Evolutionary conservation across 1,140 invertebrate species (phyloP), one percentile per base, ranked within the genome.

Genomic region (Trissolcus basalis): DNA sequence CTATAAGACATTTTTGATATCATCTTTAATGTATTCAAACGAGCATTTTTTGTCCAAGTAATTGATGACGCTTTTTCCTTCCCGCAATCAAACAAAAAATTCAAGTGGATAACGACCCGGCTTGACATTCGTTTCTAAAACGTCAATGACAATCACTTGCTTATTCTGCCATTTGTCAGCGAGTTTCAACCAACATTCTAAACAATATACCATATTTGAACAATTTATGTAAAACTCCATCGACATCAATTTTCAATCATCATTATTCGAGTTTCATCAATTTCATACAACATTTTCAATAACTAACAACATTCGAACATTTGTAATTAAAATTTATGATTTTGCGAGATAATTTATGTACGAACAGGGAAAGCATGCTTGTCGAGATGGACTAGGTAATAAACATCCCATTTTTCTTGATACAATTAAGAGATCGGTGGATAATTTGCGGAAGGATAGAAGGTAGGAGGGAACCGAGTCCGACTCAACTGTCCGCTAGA

Each of bases 341-440:
- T 10, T 6, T 6, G 33, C 33, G 5, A 35, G 10, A 35, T 6
- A 10, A 35, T 35, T n/a, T n/a, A n/a, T n/a, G n/a, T 5, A n/a
- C 11, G 14, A 15, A 13, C n/a, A 33, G 36, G 33, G n/a, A 58
- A 35, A 5, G 10, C 10, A 5, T 35, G 5, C 33, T 47, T 47
- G 32, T 15, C 41, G 4, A 32, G 16, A 35, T 15, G 33, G 39
- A 48, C 10, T n/a, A 54, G 60, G 54, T 77, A 80, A 81, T 79
- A 81, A 81, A 77, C 54, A 71, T 63, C 51, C 79, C 74, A 84
- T 85, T 85, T 84, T 82, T 83, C 77, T 77, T 77, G 48, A 72
- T 77, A 80, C 80, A 85, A 83, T 86, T 81, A 83, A 84, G 82
- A 84, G 78, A 81, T 85, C 74, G 81, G 77, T 76, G 70, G 82